These are phyloP conservation scores for Psittacula cyanocephala DNA, from an alignment of 2,113 vertebrate species.

Conservation along the genomic window DNA sequence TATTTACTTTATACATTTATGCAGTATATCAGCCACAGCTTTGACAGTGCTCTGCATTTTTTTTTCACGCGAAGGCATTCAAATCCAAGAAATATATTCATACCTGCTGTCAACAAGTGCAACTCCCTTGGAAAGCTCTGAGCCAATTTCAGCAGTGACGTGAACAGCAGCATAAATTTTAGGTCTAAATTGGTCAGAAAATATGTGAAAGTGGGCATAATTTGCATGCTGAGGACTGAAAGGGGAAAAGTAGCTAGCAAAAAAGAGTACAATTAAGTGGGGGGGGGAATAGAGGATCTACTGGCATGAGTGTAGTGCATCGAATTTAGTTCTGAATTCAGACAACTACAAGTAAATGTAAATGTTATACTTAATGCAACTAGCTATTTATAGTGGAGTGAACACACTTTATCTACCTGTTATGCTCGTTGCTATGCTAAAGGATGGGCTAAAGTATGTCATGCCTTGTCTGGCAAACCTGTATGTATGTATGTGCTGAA, in stretches of 20 bases:
- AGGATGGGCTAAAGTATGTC: background rate
- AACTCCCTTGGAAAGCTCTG: conserved; percentile 66
- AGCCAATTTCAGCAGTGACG: conserved; percentile 65
- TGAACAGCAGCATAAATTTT: conserved; percentile 63
- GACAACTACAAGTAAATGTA: conserved; percentile 57
- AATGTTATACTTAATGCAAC: conserved; percentile 60
- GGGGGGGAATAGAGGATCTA: background rate
- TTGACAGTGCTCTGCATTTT: conserved; percentile 70
- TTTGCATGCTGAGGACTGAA: conserved; percentile 56
- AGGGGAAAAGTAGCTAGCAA: conserved; percentile 24
- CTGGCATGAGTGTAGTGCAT: conserved; percentile 3
- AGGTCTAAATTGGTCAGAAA: conserved; percentile 67
- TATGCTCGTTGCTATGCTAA: background rate
- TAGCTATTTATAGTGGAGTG: conserved; percentile 34
- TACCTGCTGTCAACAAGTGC: conserved; percentile 69
- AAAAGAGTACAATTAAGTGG: conserved; percentile 27
- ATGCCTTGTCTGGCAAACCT: background rate
- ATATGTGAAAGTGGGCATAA: conserved; percentile 57
- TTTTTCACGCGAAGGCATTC: conserved; percentile 59
- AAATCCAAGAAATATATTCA: conserved; percentile 70
- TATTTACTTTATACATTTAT: conserved; percentile 72
- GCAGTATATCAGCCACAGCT: conserved; percentile 67
- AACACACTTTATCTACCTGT: conserved; percentile 18
- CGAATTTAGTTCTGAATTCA: conserved; percentile 54
- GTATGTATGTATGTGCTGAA: background rate